Evolutionary conservation across 2,797 vertebrate species (phyloP).

Genomic region (Alosa sapidissima): DNA sequence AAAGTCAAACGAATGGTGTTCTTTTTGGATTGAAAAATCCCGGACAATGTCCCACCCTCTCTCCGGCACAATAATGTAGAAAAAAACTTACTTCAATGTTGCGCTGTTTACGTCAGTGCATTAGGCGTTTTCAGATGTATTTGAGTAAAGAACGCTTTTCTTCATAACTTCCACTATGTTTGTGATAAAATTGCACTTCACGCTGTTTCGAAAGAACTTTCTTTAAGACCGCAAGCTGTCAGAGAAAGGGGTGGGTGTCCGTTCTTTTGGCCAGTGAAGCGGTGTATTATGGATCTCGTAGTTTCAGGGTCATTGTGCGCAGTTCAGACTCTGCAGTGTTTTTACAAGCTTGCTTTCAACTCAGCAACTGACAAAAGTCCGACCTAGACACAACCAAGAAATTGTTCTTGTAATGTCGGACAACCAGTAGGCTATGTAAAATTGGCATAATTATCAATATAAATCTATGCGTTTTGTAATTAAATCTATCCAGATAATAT

Average conservation of each 20-base stretch:
- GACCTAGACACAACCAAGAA: no score
- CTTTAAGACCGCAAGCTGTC: slow-evolving; percentile 25
- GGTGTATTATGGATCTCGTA: slow-evolving; percentile 1
- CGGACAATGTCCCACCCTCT: slow-evolving; percentile 1
- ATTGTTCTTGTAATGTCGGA: no score
- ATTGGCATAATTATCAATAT: not conserved
- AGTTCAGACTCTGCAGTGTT: not conserved
- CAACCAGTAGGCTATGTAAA: no score
- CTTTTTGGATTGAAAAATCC: not conserved
- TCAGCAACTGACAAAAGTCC: no score
- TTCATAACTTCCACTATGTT: not conserved
- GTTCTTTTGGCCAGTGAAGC: slow-evolving; percentile 2
- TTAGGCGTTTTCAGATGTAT: not conserved
- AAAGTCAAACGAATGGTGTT: not conserved
- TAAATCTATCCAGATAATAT: not conserved
- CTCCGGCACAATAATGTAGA: slow-evolving; percentile 9
- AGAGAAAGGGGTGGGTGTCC: slow-evolving; percentile 17
- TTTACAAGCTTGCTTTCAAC: no score
- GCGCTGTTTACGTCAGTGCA: not conserved
- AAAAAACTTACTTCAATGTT: slow-evolving; percentile 11
- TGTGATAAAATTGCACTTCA: not conserved
- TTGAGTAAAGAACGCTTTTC: not conserved
- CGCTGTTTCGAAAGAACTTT: slow-evolving; percentile 30
- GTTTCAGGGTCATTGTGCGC: not conserved
- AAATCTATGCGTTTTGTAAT: not conserved